Conservation (phyloP, 2,113 vertebrate genomes). For the Grallaria varia region DNA sequence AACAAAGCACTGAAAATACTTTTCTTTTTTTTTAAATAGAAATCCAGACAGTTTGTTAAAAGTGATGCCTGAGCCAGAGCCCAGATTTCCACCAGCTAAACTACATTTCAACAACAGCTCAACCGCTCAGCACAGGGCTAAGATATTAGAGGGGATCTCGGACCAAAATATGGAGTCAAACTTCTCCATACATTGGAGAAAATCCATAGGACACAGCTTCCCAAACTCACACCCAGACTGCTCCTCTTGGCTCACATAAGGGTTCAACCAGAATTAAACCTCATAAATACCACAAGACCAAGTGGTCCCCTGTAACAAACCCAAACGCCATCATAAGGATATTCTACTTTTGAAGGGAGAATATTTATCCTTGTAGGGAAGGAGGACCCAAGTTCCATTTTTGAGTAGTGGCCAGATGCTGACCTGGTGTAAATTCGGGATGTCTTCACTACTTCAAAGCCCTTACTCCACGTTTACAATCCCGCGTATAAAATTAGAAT, state of each 20-base stretch:
- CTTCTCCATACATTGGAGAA: not conserved
- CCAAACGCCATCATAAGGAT: not conserved
- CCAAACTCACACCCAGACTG: not conserved
- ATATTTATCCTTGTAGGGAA: not conserved
- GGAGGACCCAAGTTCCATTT: not conserved
- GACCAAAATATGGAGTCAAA: not conserved
- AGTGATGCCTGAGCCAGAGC: not conserved
- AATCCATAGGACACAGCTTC: fast-evolving
- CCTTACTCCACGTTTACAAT: not conserved
- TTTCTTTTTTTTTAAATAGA: not conserved
- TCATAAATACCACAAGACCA: not conserved
- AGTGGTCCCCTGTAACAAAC: not conserved
- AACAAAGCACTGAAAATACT: not conserved
- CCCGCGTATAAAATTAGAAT: not conserved
- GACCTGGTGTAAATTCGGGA: not conserved
- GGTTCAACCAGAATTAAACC: not conserved
- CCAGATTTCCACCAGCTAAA: not conserved
- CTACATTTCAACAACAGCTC: not conserved
- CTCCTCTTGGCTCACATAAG: not conserved
- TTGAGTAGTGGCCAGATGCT: not conserved
- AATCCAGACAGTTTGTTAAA: not conserved
- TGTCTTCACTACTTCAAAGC: not conserved
- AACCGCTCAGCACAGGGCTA: not conserved
- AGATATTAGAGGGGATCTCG: not conserved
- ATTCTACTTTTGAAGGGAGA: not conserved